These are phyloP conservation scores for Lophochroa leadbeateri DNA, from an alignment of 2,113 vertebrate genomes.

Conservation along the genomic window DNA sequence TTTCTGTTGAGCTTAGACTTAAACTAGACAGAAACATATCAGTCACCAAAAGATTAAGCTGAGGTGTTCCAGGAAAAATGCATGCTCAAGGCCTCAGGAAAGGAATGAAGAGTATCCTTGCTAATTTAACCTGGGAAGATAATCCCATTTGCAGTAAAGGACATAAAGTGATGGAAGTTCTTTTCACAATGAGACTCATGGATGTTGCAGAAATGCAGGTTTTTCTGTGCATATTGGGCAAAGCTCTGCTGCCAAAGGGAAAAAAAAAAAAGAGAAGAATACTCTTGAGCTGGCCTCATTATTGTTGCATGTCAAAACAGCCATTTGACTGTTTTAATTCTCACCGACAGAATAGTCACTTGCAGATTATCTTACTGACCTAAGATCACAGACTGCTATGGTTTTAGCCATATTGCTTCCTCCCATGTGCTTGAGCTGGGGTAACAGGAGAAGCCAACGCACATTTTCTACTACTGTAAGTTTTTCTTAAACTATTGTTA, in stretches of 20 bases:
- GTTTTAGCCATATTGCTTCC: neutral
- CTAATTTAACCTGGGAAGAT: neutral
- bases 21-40: neutral
- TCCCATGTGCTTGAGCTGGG: neutral
- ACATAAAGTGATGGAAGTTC: neutral
- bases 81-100: neutral
- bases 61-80: neutral
- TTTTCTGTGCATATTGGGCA: neutral
- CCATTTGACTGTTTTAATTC: neutral
- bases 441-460: neutral
- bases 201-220: neutral
- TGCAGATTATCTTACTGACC: neutral
- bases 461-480: neutral
- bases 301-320: neutral
- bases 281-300: neutral
- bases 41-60: neutral
- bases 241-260: neutral
- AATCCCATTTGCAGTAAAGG: neutral
- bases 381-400: neutral
- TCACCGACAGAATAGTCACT: neutral
- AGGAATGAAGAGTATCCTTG: neutral
- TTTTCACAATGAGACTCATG: neutral
- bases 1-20: neutral
- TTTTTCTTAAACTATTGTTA: neutral
- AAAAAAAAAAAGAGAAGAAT: neutral